Percentiles rank a stretch among this genome's conserved stretches.
phyloP scores from a whole-genome alignment of 1,140 invertebrate genomes.

The Berghia stephanieae region DNA sequence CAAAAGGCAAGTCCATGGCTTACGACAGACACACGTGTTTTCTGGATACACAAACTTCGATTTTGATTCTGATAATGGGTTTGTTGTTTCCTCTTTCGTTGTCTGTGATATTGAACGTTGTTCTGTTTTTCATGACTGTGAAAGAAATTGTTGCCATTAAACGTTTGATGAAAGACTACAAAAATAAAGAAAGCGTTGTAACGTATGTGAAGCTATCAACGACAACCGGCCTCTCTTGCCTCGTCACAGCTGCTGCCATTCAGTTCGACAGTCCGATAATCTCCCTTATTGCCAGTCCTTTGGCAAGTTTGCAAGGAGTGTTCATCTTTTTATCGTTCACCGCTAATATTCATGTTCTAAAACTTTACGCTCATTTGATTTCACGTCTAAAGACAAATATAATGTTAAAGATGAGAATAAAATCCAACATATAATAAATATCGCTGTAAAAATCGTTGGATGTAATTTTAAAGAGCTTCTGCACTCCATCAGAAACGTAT shows the following conservation, averaged over 20 bases:
- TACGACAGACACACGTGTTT: slow-evolving; percentile 17
- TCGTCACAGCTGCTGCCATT: background rate
- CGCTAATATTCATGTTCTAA: background rate
- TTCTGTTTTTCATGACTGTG: slow-evolving; percentile 24
- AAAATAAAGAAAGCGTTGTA: background rate
- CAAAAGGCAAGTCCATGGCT: background rate
- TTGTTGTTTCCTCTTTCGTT: slow-evolving; percentile 15
- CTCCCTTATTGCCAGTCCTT: background rate
- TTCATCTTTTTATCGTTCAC: background rate
- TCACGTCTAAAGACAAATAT: too few species aligned
- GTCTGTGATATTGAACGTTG: slow-evolving; percentile 9
- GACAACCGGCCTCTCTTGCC: slow-evolving; percentile 12
- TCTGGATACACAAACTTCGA: slow-evolving; percentile 3
- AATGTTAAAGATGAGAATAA: too few species aligned
- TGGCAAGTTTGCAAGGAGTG: background rate
- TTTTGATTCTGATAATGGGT: background rate
- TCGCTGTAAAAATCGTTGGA: too few species aligned
- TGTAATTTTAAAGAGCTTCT: too few species aligned
- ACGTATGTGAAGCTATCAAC: slow-evolving; percentile 32
- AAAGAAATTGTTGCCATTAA: background rate
- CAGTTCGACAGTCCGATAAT: background rate
- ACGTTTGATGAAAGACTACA: background rate
- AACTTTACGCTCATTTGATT: too few species aligned
- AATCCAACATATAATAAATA: too few species aligned
- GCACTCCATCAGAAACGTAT: too few species aligned